Evolutionary conservation across 2,888 invertebrate species (phyloP), one percentile per base, ranked within the genome.

Genomic region (Cerceris rybyensis): DNA sequence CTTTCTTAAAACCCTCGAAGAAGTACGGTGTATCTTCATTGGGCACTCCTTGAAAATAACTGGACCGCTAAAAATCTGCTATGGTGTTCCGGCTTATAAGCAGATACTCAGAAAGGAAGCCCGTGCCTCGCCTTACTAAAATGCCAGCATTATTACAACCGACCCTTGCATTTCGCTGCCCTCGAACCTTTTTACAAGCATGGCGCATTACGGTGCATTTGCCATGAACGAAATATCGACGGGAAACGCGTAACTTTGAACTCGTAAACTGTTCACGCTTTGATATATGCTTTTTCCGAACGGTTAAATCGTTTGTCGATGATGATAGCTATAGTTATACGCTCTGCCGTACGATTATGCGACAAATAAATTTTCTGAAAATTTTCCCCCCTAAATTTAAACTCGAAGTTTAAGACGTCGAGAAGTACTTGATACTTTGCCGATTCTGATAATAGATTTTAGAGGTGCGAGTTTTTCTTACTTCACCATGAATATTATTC

Each of bases 161-260:
- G 42, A 41, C 14, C 65, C 54, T n/a, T n/a, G 50, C 39, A 49
- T 55, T 14, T 46, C 64, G 49, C n/a, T 4, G 13, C n/a, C 17
- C 64, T 46, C 17, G 2, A 16, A 9, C 42, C 8, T 14, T 42
- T 14, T 13, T 39, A n/a, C 28, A 46, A 28, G 46, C 42, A 57
- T 28, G 13, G 58, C 42, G 43, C 54, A 49, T 55, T 50, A 70
- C 55, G 46, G 17, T n/a, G 63, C 55, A 70, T 70, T 70, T 70
- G 63, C 63, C 61, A 43, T 42, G 42, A 7, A 41, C 50, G 46
- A 70, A 70, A 63, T 54, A 70, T 67, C 49, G 49, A 28, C n/a
- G 50, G n/a, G 13, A n/a, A 50, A n/a, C 50, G 50, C 50, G 50
- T 46, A 46, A 46, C 46, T 8, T 28, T 28, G 28, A 28, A 46